Base-by-base conservation (phyloP, 2,888 invertebrate species). In the Harpagoxenus sublaevis region DNA sequence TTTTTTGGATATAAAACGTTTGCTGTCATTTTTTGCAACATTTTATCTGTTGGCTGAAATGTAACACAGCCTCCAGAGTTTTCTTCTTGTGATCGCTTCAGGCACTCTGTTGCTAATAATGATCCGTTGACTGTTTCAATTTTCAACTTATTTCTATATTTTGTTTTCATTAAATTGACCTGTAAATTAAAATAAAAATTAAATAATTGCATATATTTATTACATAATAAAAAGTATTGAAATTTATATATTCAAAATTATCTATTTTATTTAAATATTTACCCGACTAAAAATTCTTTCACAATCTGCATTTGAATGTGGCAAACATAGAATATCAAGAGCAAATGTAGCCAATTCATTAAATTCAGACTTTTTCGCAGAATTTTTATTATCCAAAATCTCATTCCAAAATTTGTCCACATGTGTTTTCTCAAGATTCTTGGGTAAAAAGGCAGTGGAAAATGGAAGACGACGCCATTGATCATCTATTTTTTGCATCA, bases 261-360 rank as follows among this genome's bases (percentile, higher is more conserved):
- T 57, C 3, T 57, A 57, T 57, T 57, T 57, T 28, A 35, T 35
- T 35, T 35, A 35, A 35, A 57, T 57, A 12, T 28, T 57, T 57
- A 57, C 57, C 28, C 4, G 28, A 57, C 57, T 57, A 57, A 57
- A 57, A 57, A 57, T 57, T 57, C 57, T 23, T 57, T 57, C 57
- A 57, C 57, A 57, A 10, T 57, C 57, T 57, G 57, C 57, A 28
- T 57, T 57, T 57, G 57, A 57, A 57, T 57, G 57, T 57, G 57
- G 57, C 12, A 60, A 60, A 60, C 60, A 10, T 31, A 60, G 15
- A 10, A 31, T 5, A 15, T 12, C 31, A 4, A 60, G 28, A 31
- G 60, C 28, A 60, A 60, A 89, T 73, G 84, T 87, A 10, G 31
- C 60, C 31, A 60, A 60, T 60, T 60, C 15, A 28, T 28, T 3